A percentile compares a stretch with the other conserved stretches of the same genome.
Conservation (phyloP, 2,113 vertebrate genomes). For the Trematocara marginatum region DNA sequence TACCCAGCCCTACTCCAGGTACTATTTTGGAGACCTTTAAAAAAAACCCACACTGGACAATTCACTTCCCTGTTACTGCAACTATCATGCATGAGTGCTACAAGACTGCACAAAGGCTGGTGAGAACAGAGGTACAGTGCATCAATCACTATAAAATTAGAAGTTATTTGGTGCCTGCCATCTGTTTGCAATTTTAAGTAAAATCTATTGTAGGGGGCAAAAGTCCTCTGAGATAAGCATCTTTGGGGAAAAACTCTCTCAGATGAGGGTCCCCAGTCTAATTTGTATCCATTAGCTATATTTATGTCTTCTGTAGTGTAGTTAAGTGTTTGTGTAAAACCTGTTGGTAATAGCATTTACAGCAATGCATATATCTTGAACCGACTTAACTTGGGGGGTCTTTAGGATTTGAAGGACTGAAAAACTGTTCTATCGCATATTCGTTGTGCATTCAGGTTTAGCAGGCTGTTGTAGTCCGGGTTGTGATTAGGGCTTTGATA, state of each 20-base stretch:
- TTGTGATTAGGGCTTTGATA: slow-evolving; percentile 48
- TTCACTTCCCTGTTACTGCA: not conserved
- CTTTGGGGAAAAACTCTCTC: slow-evolving; percentile 44
- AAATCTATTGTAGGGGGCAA: slow-evolving; percentile 32
- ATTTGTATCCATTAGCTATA: slow-evolving; percentile 51
- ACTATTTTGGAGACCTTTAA: not conserved
- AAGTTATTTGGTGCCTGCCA: slow-evolving; percentile 16
- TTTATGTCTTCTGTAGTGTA: slow-evolving; percentile 33
- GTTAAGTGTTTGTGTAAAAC: slow-evolving; percentile 35
- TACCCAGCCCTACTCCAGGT: not conserved
- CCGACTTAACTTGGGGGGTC: slow-evolving; percentile 44
- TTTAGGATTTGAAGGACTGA: slow-evolving; percentile 3
- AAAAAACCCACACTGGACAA: not conserved
- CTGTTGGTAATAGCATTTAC: slow-evolving; percentile 33
- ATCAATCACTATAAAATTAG: slow-evolving; percentile 13
- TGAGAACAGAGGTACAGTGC: not conserved
- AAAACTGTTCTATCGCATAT: not conserved
- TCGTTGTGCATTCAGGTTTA: slow-evolving; percentile 32
- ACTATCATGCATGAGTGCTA: not conserved
- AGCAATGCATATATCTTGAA: slow-evolving; percentile 13
- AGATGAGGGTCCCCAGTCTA: slow-evolving; percentile 52
- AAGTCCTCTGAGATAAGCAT: slow-evolving; percentile 56
- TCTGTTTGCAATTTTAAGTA: slow-evolving; percentile 56
- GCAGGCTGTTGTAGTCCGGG: slow-evolving; percentile 37
- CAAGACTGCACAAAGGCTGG: not conserved